These are phyloP conservation scores for Pristionchus maxplancki DNA, from an alignment of 2,888 invertebrate genomes.

Conservation along the genomic window DNA sequence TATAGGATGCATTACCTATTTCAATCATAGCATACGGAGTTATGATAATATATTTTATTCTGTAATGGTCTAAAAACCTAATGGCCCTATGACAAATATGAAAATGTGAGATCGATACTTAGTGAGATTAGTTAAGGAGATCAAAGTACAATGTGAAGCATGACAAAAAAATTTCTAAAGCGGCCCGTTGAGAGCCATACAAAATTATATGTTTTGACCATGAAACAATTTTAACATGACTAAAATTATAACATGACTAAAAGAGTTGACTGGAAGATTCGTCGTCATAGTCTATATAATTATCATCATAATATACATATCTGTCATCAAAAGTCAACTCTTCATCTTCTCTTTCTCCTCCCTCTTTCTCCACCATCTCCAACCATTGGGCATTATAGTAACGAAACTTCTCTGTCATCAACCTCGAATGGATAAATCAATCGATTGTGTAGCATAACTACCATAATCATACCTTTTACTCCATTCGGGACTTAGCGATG, in stretches of 20 bases:
- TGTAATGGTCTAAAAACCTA: not conserved
- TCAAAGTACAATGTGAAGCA: not conserved
- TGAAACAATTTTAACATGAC: not conserved
- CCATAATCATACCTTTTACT: slow-evolving; percentile 19
- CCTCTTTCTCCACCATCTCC: slow-evolving; percentile 87
- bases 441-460: not conserved
- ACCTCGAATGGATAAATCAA: slow-evolving; percentile 30
- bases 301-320: slow-evolving; percentile 55
- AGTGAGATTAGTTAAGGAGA: not conserved
- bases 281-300: slow-evolving; percentile 58
- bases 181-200: too few species aligned
- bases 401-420: slow-evolving; percentile 90
- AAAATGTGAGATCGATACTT: slow-evolving; percentile 20
- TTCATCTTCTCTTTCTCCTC: slow-evolving; percentile 55
- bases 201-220: not conserved
- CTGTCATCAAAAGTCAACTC: slow-evolving; percentile 51
- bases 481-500: slow-evolving; percentile 22
- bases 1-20: not conserved
- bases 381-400: slow-evolving; percentile 99
- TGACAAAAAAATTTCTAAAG: too few species aligned
- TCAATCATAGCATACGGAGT: not conserved
- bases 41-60: not conserved
- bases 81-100: not conserved
- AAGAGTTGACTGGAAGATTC: slow-evolving; percentile 46
- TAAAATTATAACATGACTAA: not conserved